These are phyloP conservation scores for Phylloscopus collybita DNA, from an alignment of 2,797 vertebrate species.

Conservation along the genomic window DNA sequence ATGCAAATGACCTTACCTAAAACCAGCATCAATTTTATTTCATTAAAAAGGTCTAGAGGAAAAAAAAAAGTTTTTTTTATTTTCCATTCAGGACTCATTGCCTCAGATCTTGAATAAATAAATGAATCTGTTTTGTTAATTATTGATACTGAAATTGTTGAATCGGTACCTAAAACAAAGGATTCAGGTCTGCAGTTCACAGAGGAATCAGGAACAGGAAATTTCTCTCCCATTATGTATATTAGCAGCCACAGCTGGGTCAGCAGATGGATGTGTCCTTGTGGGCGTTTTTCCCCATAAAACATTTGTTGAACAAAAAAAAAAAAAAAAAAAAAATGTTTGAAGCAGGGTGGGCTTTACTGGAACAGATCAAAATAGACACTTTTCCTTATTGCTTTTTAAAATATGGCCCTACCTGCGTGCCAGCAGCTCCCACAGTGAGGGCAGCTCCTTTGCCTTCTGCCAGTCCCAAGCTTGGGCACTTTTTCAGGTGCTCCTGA, in stretches of 20 bases:
- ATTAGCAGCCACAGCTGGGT: constrained; percentile 64
- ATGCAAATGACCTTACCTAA: constrained; percentile 53
- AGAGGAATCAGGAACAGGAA: constrained; percentile 38
- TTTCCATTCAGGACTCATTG: not conserved
- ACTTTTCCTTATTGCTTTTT: constrained; percentile 55
- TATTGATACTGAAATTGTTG: constrained; percentile 36
- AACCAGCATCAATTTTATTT: not conserved
- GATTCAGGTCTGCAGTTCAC: constrained; percentile 39
- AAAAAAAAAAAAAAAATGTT: constrained; percentile 28
- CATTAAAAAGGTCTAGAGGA: not conserved
- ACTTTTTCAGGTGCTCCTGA: not conserved
- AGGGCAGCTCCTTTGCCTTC: not conserved
- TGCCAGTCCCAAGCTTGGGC: not conserved
- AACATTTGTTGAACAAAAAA: constrained; percentile 40
- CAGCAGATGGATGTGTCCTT: constrained; percentile 72
- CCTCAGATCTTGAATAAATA: not conserved
- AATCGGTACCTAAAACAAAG: constrained; percentile 39
- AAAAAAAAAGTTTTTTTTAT: not conserved
- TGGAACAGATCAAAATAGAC: constrained; percentile 47
- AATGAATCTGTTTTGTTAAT: constrained; percentile 46
- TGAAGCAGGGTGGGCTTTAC: constrained; percentile 42
- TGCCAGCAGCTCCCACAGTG: not conserved
- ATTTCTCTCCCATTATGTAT: constrained; percentile 50
- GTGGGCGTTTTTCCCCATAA: constrained; percentile 54
- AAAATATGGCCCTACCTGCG: constrained; percentile 12